These are phyloP conservation scores for Epirrhoe tristata DNA, from an alignment of 2,888 invertebrate species.

Conservation along the genomic window DNA sequence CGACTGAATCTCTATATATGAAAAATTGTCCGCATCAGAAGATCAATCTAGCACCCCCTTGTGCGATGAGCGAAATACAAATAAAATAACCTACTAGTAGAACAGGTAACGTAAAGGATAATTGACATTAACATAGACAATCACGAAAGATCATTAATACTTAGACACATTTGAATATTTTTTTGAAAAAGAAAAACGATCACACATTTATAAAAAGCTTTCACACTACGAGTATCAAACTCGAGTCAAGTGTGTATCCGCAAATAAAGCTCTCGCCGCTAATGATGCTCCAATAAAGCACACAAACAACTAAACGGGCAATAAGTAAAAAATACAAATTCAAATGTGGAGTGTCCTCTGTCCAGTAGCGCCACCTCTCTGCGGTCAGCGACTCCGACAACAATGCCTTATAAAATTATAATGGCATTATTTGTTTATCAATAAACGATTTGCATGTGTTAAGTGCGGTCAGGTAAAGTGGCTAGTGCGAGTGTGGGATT, in stretches of 20 bases:
- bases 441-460: conserved; percentile 81
- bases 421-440: conserved; percentile 81
- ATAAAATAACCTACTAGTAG: no score
- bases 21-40: no score
- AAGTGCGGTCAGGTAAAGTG: conserved; percentile 63
- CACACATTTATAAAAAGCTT: neutral
- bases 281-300: conserved; percentile 42
- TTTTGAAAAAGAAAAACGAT: neutral
- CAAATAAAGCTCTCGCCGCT: conserved; percentile 36
- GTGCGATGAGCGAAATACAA: no score
- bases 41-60: no score
- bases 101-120: no score
- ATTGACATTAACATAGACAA: no score
- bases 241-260: conserved; percentile 1
- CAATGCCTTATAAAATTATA: conserved; percentile 80
- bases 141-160: no score
- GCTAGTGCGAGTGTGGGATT: conserved; percentile 61
- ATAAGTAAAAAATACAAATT: conserved; percentile 69
- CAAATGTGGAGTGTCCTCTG: conserved; percentile 64
- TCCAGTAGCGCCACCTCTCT: conserved; percentile 59
- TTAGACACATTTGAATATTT: no score
- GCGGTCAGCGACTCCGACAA: conserved; percentile 69
- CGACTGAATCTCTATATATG: no score
- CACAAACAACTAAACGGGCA: conserved; percentile 47
- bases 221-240: neutral